Base-by-base conservation (phyloP, 2,888 invertebrate genomes). In the Cyclophora punctaria region DNA sequence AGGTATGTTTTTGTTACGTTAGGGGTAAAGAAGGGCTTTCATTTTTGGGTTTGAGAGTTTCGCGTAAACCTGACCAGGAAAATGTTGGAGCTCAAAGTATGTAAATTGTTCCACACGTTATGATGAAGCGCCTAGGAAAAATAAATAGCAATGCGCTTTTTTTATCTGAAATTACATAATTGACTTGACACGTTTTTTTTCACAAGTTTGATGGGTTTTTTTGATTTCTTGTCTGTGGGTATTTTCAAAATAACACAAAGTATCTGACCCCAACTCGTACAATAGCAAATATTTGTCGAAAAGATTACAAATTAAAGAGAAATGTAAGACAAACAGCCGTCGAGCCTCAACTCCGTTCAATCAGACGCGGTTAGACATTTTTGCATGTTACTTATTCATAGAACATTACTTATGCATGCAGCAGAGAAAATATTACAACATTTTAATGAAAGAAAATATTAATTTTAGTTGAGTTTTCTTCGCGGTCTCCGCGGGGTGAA, bases 381-480 rank as follows among this genome's bases (percentile, higher is more conserved):
- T 85, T 85, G 81, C 83, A 74, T 78, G 77, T 78, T 73, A 75
- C 80, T 83, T 87, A 89, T 89, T 89, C 89, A 88, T 80, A 62
- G 76, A 5, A 73, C 72, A 89, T 89, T 89, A 89, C 87, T 89
- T 89, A 89, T 89, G 89, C 89, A 89, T 89, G 86, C 89, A 89
- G 89, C 88, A 83, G 80, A 74, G 83, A 83, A 89, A 89, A 89
- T 87, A 89, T 89, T 89, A 89, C 89, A 89, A 87, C 85, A 80
- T 88, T 88, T 89, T 89, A 89, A 89, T 89, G 89, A 89, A 89
- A 89, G 89, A 89, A 20, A 89, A 89, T 89, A 88, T 88, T 89
- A 89, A 88, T 87, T 89, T 87, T 77, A 77, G 80, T 84, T 80
- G 84, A 88, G 88, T 87, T 87, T 84, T 83, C 86, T 83, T 83